Evolutionary conservation across 2,797 vertebrate species (phyloP).

Genomic region (Carcharodon carcharias): DNA sequence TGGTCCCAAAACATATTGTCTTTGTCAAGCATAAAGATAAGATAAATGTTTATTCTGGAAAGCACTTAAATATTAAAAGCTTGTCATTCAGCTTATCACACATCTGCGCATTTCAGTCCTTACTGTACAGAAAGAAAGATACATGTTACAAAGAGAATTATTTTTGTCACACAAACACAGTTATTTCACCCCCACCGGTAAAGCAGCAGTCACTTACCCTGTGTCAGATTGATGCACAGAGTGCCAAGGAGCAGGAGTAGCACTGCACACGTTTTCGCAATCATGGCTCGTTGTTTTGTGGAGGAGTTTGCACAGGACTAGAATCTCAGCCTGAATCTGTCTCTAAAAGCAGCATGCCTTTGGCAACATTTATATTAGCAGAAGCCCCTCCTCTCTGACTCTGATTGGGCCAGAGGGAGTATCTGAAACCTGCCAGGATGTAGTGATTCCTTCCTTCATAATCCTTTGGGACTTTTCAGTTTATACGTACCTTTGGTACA

Average conservation of each 20-base stretch:
- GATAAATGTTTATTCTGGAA: not conserved
- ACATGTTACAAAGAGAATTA: not conserved
- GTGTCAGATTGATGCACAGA: not conserved
- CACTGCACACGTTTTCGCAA: not conserved
- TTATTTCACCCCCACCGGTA: too few relatives aligned
- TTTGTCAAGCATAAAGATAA: not conserved
- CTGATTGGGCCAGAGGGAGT: conserved; percentile 11
- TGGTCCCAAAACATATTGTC: not conserved
- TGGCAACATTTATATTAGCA: conserved; percentile 6
- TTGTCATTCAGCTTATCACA: too few relatives aligned
- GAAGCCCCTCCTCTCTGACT: conserved; percentile 3
- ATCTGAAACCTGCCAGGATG: not conserved
- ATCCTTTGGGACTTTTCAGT: not conserved
- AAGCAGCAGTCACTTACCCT: conserved; percentile 23
- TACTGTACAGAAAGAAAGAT: not conserved
- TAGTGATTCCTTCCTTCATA: not conserved
- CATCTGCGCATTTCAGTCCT: too few relatives aligned
- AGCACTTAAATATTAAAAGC: not conserved
- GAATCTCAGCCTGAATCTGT: not conserved
- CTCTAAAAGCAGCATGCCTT: not conserved
- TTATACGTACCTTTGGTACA: conserved; percentile 14
- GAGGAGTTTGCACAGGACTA: not conserved
- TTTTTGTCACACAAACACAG: not conserved
- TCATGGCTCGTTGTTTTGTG: conserved; percentile 1
- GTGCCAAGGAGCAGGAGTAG: not conserved